Evolutionary conservation across 2,113 vertebrate genomes (phyloP).

Genomic region (Columbina picui): DNA sequence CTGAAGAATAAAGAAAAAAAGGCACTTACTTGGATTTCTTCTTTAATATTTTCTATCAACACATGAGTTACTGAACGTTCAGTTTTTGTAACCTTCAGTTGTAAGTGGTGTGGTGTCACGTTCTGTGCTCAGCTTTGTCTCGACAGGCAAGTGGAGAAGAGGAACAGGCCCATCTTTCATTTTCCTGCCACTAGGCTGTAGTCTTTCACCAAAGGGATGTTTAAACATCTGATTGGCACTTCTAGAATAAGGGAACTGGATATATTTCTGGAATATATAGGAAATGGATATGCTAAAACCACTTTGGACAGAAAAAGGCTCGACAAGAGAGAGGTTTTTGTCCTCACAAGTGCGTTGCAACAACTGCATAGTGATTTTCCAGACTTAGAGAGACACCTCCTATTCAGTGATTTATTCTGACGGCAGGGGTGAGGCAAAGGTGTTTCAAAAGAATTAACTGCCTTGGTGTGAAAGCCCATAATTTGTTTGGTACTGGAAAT

Average conservation of each 20-base stretch:
- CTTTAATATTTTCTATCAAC: neutral
- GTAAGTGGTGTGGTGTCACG: neutral
- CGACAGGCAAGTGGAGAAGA: neutral
- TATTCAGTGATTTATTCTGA: neutral
- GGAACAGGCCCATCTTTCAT: neutral
- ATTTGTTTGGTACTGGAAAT: neutral
- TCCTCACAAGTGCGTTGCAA: neutral
- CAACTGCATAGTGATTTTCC: neutral
- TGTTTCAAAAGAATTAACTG: neutral
- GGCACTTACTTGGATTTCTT: neutral
- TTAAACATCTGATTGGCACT: neutral
- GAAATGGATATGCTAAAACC: neutral
- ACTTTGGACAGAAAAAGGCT: neutral
- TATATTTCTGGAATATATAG: neutral
- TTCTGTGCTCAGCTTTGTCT: neutral
- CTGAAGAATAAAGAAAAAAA: neutral
- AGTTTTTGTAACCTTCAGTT: neutral
- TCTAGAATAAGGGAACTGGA: neutral
- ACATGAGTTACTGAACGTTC: neutral
- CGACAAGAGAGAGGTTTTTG: neutral
- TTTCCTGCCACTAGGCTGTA: slow-evolving; percentile 29
- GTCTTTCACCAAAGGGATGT: neutral
- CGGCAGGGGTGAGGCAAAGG: neutral
- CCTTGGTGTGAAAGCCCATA: neutral
- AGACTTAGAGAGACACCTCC: neutral